Evolutionary conservation across 2,888 invertebrate species (phyloP).

Genomic region (Xylophagus ater): DNA sequence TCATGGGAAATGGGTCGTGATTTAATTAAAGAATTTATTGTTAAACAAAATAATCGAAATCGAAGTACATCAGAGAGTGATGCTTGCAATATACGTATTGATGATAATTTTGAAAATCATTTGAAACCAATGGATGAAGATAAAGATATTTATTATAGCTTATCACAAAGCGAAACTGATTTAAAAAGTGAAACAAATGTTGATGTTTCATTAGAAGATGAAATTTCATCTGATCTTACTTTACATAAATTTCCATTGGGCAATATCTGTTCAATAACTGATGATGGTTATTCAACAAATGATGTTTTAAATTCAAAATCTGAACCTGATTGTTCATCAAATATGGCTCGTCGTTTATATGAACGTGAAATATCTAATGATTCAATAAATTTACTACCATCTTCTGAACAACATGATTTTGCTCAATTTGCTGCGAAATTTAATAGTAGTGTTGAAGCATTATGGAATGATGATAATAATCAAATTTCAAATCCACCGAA

Average conservation of each 20-base stretch:
- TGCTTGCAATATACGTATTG: slow-evolving; percentile 20
- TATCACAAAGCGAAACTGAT: too few species aligned
- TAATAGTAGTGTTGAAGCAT: slow-evolving; percentile 54
- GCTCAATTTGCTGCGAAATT: slow-evolving; percentile 45
- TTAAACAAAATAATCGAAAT: slow-evolving; percentile 28
- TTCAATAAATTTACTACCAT: not conserved
- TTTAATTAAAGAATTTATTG: slow-evolving; percentile 31
- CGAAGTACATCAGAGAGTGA: slow-evolving; percentile 27
- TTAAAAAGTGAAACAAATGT: too few species aligned
- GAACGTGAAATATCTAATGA: slow-evolving; percentile 20
- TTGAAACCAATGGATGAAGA: slow-evolving; percentile 6
- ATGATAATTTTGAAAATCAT: slow-evolving; percentile 9
- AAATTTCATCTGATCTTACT: too few species aligned
- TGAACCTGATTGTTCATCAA: slow-evolving; percentile 7
- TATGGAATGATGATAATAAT: slow-evolving; percentile 50
- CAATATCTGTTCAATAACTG: slow-evolving; percentile 1
- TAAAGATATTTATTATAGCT: too few species aligned
- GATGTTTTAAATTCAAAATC: slow-evolving; percentile 12
- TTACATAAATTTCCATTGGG: slow-evolving; percentile 1
- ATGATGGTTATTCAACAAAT: slow-evolving; percentile 15
- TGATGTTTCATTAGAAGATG: too few species aligned
- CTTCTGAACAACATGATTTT: slow-evolving; percentile 24
- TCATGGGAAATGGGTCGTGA: slow-evolving; percentile 35
- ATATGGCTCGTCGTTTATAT: slow-evolving; percentile 20
- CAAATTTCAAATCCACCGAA: slow-evolving; percentile 14